Base-by-base conservation (phyloP, 2,797 vertebrate species). In the Molothrus ater region DNA sequence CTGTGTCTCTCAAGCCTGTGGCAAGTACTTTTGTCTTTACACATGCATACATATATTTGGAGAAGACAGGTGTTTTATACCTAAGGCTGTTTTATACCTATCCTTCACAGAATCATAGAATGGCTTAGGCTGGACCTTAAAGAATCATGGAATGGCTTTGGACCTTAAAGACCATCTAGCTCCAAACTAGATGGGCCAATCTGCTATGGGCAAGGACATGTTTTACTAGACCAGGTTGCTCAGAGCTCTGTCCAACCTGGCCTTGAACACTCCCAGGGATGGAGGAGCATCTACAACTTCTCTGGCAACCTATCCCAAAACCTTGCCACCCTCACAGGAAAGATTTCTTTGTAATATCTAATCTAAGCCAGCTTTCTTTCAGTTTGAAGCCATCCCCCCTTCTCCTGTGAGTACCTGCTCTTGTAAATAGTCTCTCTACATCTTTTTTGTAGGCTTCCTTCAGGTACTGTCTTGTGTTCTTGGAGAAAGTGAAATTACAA, bases 31-130 rank as follows among this genome's bases (percentile, higher is more conserved):
- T 19, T 42, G 5, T n/a, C 47, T 92, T 70, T 63, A 56, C 2
- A 26, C 1, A 1, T 42, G 19, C 18, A 2, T 38, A 28, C 0
- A 0, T 57, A 3, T 51, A 45, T 90, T 86, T 84, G 50, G 56
- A 76, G n/a, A 82, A 76, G 51, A 50, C 4, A 4, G 21, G 22
- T 42, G 24, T 66, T 70, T 12, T 36, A n/a, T 82, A 32, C 34
- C 18, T 74, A 54, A 61, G 45, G 21, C 48, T 2, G 1, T 36
- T 36, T 36, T 36, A 36, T 36, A 36, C 16, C 17, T 60, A 40
- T 45, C 60, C 31, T 20, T 21, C 38, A 36, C 45, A 42, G 54
- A 76, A 51, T 45, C 20, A 22, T 6, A 20, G 38, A 47, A 53
- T 42, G 16, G 5, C 19, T 90, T 60, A 47, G 31, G 7, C 59